These are phyloP conservation scores for Papilio glaucus DNA, from an alignment of 1,140 invertebrate genomes.

Conservation along the genomic window DNA sequence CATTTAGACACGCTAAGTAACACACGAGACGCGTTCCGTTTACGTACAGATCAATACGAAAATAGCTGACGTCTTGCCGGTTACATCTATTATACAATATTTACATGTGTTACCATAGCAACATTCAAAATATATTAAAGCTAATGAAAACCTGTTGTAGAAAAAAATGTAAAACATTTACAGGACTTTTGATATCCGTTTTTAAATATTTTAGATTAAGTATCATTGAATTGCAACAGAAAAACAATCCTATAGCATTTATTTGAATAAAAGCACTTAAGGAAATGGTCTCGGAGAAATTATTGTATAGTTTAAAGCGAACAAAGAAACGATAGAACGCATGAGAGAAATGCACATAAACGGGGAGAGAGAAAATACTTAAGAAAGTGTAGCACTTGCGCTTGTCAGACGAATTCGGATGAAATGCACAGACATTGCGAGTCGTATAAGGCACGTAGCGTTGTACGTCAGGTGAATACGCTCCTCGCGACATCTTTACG, in stretches of 20 bases:
- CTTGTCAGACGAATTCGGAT: constrained; percentile 28
- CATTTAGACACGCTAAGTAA: constrained; percentile 33
- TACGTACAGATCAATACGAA: constrained; percentile 10
- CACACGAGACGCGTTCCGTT: constrained; percentile 27
- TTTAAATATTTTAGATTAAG: neutral
- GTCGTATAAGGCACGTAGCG: constrained; percentile 13
- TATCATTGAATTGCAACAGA: neutral
- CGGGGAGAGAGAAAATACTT: constrained; percentile 20
- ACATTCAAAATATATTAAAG: neutral
- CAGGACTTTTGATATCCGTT: neutral
- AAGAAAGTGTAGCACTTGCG: constrained; percentile 36
- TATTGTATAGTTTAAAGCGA: neutral
- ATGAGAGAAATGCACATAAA: constrained; percentile 33
- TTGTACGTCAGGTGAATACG: constrained; percentile 35
- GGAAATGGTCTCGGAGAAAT: neutral
- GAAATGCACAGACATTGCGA: neutral
- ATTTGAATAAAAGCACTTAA: neutral
- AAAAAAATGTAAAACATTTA: neutral
- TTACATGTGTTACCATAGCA: neutral
- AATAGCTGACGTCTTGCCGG: neutral
- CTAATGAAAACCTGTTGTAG: no score
- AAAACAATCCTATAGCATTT: neutral
- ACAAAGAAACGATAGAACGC: constrained; percentile 30
- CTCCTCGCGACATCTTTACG: constrained; percentile 58
- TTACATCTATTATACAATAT: neutral